phyloP scores from a whole-genome alignment of 1,140 invertebrate genomes.

The Riptortus pedestris region DNA sequence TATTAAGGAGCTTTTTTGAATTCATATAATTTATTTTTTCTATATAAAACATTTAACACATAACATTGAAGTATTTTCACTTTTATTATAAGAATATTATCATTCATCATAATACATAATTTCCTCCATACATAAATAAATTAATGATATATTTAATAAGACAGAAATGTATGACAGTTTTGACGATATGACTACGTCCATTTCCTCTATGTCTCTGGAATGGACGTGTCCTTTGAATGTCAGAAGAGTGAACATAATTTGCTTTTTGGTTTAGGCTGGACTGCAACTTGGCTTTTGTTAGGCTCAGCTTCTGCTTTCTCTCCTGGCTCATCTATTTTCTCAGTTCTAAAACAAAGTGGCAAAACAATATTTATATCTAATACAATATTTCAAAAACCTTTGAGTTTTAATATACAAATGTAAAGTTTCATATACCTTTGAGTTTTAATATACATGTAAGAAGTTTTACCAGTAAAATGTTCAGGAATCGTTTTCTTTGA shows the following conservation, averaged over 20 bases:
- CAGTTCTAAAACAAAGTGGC: neutral
- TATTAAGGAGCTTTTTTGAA: neutral
- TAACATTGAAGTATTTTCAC: neutral
- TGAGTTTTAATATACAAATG: no score
- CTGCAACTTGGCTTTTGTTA: slow-evolving; percentile 4
- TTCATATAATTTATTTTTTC: neutral
- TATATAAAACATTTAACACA: neutral
- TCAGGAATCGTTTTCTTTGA: no score
- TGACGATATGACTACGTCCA: neutral
- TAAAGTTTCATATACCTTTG: no score
- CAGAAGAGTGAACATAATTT: slow-evolving; percentile 24
- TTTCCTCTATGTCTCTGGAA: neutral
- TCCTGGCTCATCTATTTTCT: neutral
- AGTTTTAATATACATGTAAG: no score
- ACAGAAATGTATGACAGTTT: neutral
- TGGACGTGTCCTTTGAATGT: slow-evolving; percentile 8
- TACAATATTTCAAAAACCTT: no score
- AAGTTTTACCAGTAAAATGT: no score
- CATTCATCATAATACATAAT: neutral
- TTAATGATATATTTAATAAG: neutral
- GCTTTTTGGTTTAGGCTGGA: slow-evolving; percentile 23
- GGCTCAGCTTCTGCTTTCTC: slow-evolving; percentile 1
- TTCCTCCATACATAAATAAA: neutral
- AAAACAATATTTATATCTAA: no score
- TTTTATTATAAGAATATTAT: neutral